phyloP scores from a whole-genome alignment of 2,113 vertebrate genomes.

The Lampris incognitus region DNA sequence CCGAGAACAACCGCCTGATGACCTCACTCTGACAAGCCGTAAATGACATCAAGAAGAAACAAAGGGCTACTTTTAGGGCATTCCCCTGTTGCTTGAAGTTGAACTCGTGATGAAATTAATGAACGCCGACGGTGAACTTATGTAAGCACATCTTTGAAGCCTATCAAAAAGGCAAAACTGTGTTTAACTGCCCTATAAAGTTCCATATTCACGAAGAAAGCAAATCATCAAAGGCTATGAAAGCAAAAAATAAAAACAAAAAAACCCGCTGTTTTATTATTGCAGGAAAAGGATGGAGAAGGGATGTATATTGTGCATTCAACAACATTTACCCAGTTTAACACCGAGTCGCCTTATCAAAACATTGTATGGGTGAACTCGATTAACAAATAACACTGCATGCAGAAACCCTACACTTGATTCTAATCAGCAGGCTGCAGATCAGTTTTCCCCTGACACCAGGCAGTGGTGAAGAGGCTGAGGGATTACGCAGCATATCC shows the following conservation, averaged over 20 bases:
- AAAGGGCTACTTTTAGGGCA: too few species aligned
- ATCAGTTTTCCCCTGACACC: not conserved
- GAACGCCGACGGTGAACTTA: too few species aligned
- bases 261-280: not conserved
- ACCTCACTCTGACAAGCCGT: conserved; percentile 18
- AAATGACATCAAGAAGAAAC: not conserved
- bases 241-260: not conserved
- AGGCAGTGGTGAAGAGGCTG: not conserved
- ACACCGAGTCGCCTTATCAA: not conserved
- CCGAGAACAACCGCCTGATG: not conserved
- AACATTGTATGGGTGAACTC: not conserved
- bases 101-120: too few species aligned
- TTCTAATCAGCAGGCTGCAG: not conserved
- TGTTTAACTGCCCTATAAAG: too few species aligned
- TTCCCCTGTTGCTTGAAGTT: too few species aligned
- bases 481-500: conserved; percentile 42
- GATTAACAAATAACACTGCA: not conserved
- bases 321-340: conserved; percentile 30
- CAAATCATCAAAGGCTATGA: not conserved
- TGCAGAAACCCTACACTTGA: not conserved
- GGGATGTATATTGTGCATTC: not conserved
- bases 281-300: not conserved
- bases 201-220: too few species aligned
- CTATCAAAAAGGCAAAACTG: too few species aligned
- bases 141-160: too few species aligned